These are phyloP conservation scores for Lordiphosa stackelbergi DNA, from an alignment of 1,140 invertebrate genomes.

Conservation along the genomic window DNA sequence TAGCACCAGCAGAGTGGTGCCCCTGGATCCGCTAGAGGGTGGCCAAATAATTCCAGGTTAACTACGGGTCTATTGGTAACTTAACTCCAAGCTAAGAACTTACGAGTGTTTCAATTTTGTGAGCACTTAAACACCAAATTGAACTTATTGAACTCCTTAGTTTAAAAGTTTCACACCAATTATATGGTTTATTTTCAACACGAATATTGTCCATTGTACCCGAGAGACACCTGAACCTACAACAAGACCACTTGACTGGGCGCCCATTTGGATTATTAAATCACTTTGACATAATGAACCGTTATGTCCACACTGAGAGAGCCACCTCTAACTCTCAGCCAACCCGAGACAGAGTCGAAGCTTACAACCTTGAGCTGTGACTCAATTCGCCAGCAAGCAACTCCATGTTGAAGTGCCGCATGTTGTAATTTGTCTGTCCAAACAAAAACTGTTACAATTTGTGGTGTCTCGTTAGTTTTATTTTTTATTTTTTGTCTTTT, in stretches of 20 bases:
- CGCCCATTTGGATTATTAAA: conserved; percentile 38
- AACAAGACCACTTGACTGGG: conserved; percentile 15
- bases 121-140: no score
- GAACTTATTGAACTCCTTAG: no score
- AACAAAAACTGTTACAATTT: conserved; percentile 46
- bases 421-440: conserved; percentile 50
- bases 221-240: no score
- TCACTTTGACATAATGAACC: conserved; percentile 70
- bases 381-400: conserved; percentile 30
- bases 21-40: no score
- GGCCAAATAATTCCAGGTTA: no score
- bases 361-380: conserved; percentile 59
- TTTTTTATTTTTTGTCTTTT: no score
- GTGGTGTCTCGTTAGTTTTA: conserved; percentile 1
- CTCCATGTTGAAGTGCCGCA: conserved; percentile 26
- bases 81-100: no score
- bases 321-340: conserved; percentile 23
- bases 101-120: no score
- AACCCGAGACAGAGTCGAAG: conserved; percentile 14
- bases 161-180: neutral
- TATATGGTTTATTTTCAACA: conserved; percentile 1
- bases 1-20: no score
- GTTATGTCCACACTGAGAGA: conserved; percentile 53
- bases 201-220: conserved; percentile 9
- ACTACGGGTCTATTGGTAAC: no score